Evolutionary conservation across 2,113 vertebrate species (phyloP), one percentile per base, ranked within the genome.

Genomic region (Bettongia penicillata): DNA sequence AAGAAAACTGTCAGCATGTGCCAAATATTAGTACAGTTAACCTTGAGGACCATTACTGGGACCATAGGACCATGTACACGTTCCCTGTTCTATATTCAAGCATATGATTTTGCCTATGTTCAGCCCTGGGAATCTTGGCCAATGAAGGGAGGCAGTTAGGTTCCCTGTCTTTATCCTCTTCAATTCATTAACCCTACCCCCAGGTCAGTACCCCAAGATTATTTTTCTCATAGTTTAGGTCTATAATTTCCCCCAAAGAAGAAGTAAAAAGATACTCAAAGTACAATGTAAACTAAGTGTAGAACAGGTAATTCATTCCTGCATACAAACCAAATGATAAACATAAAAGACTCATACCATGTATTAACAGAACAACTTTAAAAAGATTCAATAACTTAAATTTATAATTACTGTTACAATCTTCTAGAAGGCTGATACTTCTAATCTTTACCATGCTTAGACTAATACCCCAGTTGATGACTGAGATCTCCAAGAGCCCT

Each of bases 1-100:
- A 68, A 68, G 7, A 68, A 37, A 68, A 92, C 90, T n/a, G 31
- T 90, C 57, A 94, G 77, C 90, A 91, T 12, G 50, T 96, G 49
- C 14, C 57, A 68, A 37, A 68, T 10, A 37, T 37, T 68, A 28
- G 31, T 37, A 68, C 61, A 37, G 31, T 11, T 68, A 68, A 37
- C 11, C 61, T 68, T 37, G 31, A 37, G 31, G 28, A 68, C 31
- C 12, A 68, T 68, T 68, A 14, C 31, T 68, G 12, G 11, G 7
- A 11, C 12, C 12, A 16, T 37, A 14, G 31, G 31, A 12, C 12
- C 61, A 37, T 37, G 12, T 68, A 11, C 11, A 11, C 31, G 31
- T 28, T 37, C 11, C 28, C 57, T 68, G 31, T 37, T 37, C 31
- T 68, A 68, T 68, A 16, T 68, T 37, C 61, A 68, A 5, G 31